Conservation (phyloP, 2,113 vertebrate genomes). For the Hippocampus zosterae region DNA sequence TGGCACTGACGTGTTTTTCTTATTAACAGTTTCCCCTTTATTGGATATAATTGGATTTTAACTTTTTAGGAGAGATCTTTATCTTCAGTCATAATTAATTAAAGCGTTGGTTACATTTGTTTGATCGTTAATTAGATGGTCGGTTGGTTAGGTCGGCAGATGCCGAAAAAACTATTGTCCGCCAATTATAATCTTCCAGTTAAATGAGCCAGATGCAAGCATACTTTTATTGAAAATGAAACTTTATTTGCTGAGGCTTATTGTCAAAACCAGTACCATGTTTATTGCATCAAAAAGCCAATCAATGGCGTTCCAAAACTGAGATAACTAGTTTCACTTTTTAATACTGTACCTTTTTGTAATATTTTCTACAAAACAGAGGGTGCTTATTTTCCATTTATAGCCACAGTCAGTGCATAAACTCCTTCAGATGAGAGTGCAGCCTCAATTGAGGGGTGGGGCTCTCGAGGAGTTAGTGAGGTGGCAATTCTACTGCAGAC, state of each 20-base stretch:
- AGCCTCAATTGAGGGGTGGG: neutral
- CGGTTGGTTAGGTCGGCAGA: neutral
- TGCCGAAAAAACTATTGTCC: neutral
- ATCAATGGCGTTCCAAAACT: neutral
- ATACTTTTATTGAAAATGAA: neutral
- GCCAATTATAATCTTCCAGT: neutral
- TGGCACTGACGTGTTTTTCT: neutral
- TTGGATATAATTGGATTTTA: neutral
- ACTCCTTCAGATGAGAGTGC: neutral
- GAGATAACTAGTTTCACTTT: neutral
- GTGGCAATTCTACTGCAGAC: constrained; percentile 36
- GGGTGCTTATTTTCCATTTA: neutral
- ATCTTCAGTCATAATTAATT: neutral
- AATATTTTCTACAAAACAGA: neutral
- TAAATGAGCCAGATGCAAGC: neutral
- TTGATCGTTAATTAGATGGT: neutral
- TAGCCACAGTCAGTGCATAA: neutral
- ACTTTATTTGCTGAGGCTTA: neutral
- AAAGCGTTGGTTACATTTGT: neutral
- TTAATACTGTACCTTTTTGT: neutral
- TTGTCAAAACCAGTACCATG: neutral
- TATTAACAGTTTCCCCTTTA: neutral
- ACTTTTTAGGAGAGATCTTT: neutral
- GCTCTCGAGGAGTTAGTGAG: constrained; percentile 16
- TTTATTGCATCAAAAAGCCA: neutral